Evolutionary conservation across 2,888 invertebrate species (phyloP).

Genomic region (Protodeltote pygarga): DNA sequence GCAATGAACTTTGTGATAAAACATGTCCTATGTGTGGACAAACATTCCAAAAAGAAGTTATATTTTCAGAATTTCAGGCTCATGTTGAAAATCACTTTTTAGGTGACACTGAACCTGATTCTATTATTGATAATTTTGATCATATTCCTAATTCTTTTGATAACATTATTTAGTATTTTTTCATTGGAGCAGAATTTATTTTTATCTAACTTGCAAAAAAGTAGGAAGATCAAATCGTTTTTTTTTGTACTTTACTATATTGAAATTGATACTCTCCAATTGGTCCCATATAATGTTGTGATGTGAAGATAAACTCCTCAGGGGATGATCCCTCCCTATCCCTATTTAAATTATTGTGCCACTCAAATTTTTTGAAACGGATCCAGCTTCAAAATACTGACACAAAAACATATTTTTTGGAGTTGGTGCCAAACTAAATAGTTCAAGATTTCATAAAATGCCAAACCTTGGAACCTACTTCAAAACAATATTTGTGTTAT

Average conservation of each 20-base stretch:
- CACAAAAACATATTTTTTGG: too few species aligned
- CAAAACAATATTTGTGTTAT: too few species aligned
- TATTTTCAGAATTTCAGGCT: slow-evolving; percentile 89
- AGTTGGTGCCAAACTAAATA: too few species aligned
- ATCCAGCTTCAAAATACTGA: too few species aligned
- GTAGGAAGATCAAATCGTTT: neutral
- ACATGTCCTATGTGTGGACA: slow-evolving; percentile 93
- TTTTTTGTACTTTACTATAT: neutral
- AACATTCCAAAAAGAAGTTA: slow-evolving; percentile 85
- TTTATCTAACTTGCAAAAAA: neutral
- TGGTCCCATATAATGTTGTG: too few species aligned
- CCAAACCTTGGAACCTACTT: too few species aligned
- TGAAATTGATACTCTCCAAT: too few species aligned
- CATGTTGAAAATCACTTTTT: slow-evolving; percentile 93
- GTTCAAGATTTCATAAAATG: too few species aligned
- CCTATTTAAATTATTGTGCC: too few species aligned
- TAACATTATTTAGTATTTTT: slow-evolving; percentile 60
- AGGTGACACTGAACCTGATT: slow-evolving; percentile 85
- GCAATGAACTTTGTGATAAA: slow-evolving; percentile 75
- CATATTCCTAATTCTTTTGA: slow-evolving; percentile 78
- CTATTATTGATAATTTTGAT: slow-evolving; percentile 84
- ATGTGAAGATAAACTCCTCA: too few species aligned
- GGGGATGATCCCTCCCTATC: too few species aligned
- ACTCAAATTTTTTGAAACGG: too few species aligned
- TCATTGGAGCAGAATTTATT: neutral